Evolutionary conservation across 2,113 vertebrate genomes (phyloP), one percentile per base, ranked within the genome.

Genomic region (Brachyhypopomus occidentalis): DNA sequence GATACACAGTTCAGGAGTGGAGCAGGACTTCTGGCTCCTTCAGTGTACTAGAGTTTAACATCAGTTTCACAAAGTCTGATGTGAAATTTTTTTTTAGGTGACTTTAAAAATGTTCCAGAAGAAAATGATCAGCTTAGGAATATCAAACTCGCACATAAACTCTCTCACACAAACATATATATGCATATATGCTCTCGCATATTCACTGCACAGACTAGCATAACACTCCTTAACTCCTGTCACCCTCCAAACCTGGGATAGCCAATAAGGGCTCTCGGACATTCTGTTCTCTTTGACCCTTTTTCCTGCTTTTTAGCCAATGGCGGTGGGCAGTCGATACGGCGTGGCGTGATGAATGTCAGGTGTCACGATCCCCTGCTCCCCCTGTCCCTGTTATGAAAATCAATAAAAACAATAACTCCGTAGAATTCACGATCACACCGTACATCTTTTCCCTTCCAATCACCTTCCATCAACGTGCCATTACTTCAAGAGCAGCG

Each of bases 371-470:
- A 87, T 93, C 94, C 90, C 87, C 84, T 89, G 88, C 34, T 80
- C 60, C 74, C 55, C 72, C 88, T 91, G 71, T 83, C 86, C 52
- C 80, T 84, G 84, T 85, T 90, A 85, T 86, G 88, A 91, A 94
- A 95, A 97, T 95, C 94, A 92, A 94, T 94, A 94, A 90, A 94
- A 94, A 95, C 85, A 90, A 95, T 94, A 94, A 93, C 88, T 86
- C 92, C 92, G 82, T 60, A 90, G 81, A 88, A 89, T 93, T 91
- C 87, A 90, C 84, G 82, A 92, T 90, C 82, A 88, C 72, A 81
- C 45, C 88, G 89, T 84, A 87, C 85, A 90, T 86, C 91, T 71
- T 63, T 89, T 91, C 92, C 85, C 70, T 30, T 74, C 52, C 66
- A 52, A 19, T 90, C 83, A 45, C 86, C 89, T 86, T 90, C 92